Conservation (phyloP, 2,113 vertebrate species). For the Acrocephalus arundinaceus region DNA sequence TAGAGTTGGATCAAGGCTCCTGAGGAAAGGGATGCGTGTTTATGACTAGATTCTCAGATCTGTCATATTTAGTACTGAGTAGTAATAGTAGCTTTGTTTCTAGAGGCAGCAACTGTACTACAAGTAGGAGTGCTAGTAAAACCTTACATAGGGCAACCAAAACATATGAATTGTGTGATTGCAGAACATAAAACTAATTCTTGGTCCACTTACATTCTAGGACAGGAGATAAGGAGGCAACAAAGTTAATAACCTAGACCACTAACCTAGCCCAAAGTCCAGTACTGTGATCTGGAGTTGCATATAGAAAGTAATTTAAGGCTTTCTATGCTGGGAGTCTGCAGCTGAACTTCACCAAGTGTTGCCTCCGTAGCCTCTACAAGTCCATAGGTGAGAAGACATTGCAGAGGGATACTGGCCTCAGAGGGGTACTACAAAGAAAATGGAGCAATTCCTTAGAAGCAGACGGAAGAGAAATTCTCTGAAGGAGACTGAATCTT, state of each 20-base stretch:
- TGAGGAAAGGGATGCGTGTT: background rate
- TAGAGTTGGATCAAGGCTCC: background rate
- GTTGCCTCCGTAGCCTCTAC: background rate
- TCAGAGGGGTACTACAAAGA: background rate
- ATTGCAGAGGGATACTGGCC: fast-evolving
- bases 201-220: background rate
- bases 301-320: background rate
- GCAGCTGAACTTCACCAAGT: background rate
- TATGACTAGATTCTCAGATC: background rate
- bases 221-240: background rate
- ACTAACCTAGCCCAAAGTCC: background rate
- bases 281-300: background rate
- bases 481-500: background rate
- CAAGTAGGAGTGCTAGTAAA: background rate
- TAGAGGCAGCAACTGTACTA: background rate
- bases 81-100: background rate
- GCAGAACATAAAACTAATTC: background rate
- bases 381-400: fast-evolving
- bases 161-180: background rate
- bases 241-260: background rate
- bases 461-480: background rate
- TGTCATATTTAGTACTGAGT: background rate
- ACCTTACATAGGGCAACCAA: background rate
- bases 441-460: background rate
- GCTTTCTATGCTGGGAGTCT: background rate